Base-by-base conservation (phyloP, 2,888 invertebrate species). In the Plemyria rubiginata region DNA sequence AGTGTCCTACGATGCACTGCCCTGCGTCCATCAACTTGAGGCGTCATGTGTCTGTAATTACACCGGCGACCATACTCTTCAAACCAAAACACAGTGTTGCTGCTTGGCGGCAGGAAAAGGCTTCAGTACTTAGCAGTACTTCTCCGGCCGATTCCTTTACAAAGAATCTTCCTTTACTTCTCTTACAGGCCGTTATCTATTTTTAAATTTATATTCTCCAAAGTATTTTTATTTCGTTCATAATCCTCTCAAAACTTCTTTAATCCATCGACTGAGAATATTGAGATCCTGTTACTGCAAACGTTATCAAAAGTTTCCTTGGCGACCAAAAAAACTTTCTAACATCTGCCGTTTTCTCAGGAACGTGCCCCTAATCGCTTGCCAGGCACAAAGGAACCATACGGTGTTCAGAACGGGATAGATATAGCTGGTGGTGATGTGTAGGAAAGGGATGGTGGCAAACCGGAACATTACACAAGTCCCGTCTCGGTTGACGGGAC, bases 331-430 rank as follows among this genome's bases (percentile, higher is more conserved):
- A 84, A 63, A 86, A 83, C 81, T 82, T 65, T 78, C 76, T 78
- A 87, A 90, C 91, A 92, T 91, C 91, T 92, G 92, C 86, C 85
- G 84, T 81, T 86, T 91, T 92, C 92, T 88, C 90, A 92, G 88
- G 90, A 89, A 82, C 88, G 88, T 89, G 90, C 87, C 86, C 87
- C 88, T 90, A 90, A 89, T 90, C 90, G 87, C 85, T 82, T 52
- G 63, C 52, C 46, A 54, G 76, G 80, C 78, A 89, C 85, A 88
- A 89, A 87, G 82, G 86, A 86, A 78, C 81, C 86, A 82, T 78
- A 85, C 84, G 79, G 82, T 74, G 79, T 73, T 59, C 57, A 67
- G 81, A 87, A 52, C 71, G 75, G 73, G 86, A 87, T 55, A 62
- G 70, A 22, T 12, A 65, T 60, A 79, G 57, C 22, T 28, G 54